Evolutionary conservation across 2,797 vertebrate species (phyloP).

Genomic region (Novumbra hubbsi): DNA sequence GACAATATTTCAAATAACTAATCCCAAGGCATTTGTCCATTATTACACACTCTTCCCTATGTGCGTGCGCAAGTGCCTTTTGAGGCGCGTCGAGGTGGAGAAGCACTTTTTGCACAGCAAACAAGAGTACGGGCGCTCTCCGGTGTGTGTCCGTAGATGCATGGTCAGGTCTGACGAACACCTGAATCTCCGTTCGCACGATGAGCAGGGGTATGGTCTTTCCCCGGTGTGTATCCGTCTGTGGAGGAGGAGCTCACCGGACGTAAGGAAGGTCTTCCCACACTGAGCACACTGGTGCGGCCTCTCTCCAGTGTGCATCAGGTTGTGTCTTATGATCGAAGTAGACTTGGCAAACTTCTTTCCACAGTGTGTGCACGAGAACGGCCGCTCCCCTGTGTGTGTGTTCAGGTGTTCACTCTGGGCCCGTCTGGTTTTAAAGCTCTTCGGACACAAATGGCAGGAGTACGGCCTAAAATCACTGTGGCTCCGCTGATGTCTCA

Average conservation of each 20-base stretch:
- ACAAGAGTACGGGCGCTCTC: constrained; percentile 58
- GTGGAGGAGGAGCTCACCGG: constrained; percentile 64
- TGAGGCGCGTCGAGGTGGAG: constrained; percentile 52
- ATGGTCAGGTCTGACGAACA: constrained; percentile 64
- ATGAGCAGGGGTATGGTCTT: constrained; percentile 58
- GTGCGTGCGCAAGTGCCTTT: constrained; percentile 58
- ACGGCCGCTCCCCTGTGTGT: constrained; percentile 54
- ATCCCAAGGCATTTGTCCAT: background rate
- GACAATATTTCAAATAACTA: constrained; percentile 20
- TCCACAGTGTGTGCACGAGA: constrained; percentile 41
- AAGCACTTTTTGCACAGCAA: constrained; percentile 58
- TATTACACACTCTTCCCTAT: constrained; percentile 38
- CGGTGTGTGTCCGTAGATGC: constrained; percentile 61
- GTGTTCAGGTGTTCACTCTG: constrained; percentile 58
- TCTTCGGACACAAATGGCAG: constrained; percentile 59
- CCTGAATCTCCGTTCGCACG: constrained; percentile 62
- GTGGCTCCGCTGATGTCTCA: constrained; percentile 63
- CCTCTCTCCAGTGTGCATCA: constrained; percentile 65
- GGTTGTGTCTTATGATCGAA: constrained; percentile 58
- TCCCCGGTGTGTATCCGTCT: constrained; percentile 62
- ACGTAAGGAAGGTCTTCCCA: constrained; percentile 63
- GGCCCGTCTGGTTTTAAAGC: constrained; percentile 62
- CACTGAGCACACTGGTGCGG: constrained; percentile 63
- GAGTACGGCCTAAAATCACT: constrained; percentile 51
- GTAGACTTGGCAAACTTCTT: constrained; percentile 64